A percentile compares a stretch with the other conserved stretches of the same genome.
phyloP scores from a whole-genome alignment of 2,797 vertebrate genomes.

The Pachyuromys duprasi region DNA sequence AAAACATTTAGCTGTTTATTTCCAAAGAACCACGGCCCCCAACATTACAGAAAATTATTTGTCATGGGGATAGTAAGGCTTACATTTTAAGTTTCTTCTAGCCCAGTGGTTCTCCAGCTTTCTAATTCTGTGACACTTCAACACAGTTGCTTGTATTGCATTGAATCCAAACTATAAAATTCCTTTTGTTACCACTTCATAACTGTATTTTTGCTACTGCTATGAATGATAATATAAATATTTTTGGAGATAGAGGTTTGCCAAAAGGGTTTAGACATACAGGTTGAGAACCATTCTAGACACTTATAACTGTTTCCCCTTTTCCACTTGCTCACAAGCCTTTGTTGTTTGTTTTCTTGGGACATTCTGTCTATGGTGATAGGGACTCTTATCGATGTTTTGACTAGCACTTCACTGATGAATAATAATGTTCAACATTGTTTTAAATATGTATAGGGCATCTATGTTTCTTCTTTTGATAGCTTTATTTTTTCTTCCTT shows the following conservation, averaged over 20 bases:
- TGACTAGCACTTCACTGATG: not conserved
- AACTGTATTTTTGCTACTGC: not conserved
- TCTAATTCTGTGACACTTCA: not conserved
- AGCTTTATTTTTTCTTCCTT: not conserved
- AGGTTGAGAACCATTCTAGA: not conserved
- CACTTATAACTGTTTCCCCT: not conserved
- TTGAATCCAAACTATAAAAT: too few species aligned
- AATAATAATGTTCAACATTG: not conserved
- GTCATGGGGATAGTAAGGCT: not conserved
- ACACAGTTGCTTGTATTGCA: not conserved
- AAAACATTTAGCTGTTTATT: not conserved
- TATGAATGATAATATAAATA: not conserved
- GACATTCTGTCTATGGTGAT: not conserved
- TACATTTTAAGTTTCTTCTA: not conserved
- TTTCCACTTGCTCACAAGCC: not conserved
- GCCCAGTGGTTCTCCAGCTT: not conserved
- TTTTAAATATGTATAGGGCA: not conserved
- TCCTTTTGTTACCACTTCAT: not conserved
- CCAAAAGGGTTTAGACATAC: not conserved
- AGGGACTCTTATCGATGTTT: not conserved
- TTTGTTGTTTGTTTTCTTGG: not conserved
- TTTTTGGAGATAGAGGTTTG: not conserved
- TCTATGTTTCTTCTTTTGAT: not conserved
- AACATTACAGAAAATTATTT: not conserved
- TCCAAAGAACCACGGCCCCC: not conserved